phyloP scores from a whole-genome alignment of 1,140 invertebrate species.

The Ylistrum balloti region DNA sequence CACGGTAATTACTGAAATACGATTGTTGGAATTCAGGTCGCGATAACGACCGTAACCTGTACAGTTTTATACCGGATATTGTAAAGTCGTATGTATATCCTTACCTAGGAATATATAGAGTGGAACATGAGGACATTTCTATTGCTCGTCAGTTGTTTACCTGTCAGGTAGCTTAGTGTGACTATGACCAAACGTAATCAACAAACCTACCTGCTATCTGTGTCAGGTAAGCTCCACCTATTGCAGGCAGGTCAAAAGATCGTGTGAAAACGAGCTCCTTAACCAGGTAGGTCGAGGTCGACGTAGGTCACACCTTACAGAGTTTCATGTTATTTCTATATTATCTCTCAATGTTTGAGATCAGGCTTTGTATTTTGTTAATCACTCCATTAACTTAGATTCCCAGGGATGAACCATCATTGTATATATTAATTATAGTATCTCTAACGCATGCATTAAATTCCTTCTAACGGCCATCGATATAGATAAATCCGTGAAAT shows the following conservation, averaged over 20 bases:
- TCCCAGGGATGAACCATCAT: no score
- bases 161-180: background rate
- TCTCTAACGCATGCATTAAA: no score
- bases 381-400: no score
- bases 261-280: slow-evolving; percentile 24
- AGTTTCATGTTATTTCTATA: no score
- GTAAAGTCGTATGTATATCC: background rate
- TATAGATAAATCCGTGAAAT: no score
- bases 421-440: no score
- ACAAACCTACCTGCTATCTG: background rate
- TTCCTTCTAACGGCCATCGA: no score
- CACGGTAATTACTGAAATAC: background rate
- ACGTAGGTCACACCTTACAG: background rate
- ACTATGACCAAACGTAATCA: background rate
- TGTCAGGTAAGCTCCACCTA: slow-evolving; percentile 11
- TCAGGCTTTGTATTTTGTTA: no score
- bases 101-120: background rate
- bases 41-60: background rate
- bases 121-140: background rate
- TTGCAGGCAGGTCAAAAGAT: background rate
- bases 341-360: no score
- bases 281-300: slow-evolving; percentile 2
- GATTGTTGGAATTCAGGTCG: background rate
- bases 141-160: background rate
- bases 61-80: background rate